Evolutionary conservation across 1,140 invertebrate species (phyloP).

Genomic region (Achroia grisella): DNA sequence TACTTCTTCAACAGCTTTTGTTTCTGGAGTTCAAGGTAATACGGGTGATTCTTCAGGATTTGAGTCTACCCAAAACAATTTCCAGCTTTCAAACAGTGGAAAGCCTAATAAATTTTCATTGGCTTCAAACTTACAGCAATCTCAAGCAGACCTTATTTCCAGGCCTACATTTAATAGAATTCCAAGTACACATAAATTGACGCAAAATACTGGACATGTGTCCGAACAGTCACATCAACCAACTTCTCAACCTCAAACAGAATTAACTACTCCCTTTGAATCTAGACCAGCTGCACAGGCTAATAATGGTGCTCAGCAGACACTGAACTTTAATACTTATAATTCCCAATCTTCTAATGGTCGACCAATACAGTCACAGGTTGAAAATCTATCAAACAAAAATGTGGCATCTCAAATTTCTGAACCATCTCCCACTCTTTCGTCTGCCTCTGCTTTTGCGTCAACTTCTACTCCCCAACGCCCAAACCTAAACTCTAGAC

Average conservation of each 20-base stretch:
- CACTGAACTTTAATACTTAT: not conserved
- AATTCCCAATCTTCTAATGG: slow-evolving; percentile 1
- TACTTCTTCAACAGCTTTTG: not conserved
- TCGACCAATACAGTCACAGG: not conserved
- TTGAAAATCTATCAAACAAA: not conserved
- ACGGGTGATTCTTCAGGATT: not conserved
- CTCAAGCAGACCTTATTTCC: no score
- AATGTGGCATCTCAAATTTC: not conserved
- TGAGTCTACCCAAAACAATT: not conserved
- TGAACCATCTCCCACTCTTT: not conserved
- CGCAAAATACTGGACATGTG: not conserved
- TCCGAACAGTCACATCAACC: slow-evolving; percentile 14
- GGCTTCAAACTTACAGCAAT: no score
- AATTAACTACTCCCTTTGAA: slow-evolving; percentile 35
- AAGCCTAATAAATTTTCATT: no score
- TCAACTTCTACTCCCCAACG: not conserved
- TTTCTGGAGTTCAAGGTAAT: not conserved
- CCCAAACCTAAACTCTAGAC: not conserved
- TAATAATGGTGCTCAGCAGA: not conserved
- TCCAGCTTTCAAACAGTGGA: not conserved
- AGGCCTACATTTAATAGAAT: not conserved
- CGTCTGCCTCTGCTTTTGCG: not conserved
- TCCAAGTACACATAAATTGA: not conserved
- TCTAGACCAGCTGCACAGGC: slow-evolving; percentile 5
- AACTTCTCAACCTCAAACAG: slow-evolving; percentile 22